These are phyloP conservation scores for Zosterops pallidus DNA, from an alignment of 2,113 vertebrate genomes.

Conservation along the genomic window DNA sequence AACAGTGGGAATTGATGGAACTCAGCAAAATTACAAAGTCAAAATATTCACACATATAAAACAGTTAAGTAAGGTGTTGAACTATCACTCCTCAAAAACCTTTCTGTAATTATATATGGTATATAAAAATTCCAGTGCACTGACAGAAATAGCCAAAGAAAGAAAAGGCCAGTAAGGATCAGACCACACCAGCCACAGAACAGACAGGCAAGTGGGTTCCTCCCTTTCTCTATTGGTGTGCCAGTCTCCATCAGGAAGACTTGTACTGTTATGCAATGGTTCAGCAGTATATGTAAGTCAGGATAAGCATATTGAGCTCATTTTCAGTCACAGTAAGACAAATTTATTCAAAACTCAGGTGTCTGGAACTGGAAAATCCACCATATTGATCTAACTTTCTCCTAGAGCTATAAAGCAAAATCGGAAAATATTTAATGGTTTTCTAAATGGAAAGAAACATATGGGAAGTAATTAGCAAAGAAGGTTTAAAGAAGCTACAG, in stretches of 20 bases:
- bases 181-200: neutral
- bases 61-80: neutral
- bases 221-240: neutral
- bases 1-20: neutral
- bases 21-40: neutral
- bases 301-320: neutral
- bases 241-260: neutral
- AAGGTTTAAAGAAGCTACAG: neutral
- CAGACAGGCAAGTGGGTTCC: neutral
- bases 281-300: neutral
- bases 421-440: neutral
- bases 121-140: neutral
- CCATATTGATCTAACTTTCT: neutral
- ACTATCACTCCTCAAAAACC: neutral
- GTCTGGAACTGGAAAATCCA: neutral
- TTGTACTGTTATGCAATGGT: neutral
- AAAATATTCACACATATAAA: neutral
- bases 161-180: neutral
- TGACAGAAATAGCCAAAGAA: neutral
- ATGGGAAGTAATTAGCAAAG: neutral
- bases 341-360: neutral
- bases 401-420: neutral
- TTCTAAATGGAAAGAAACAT: constrained; percentile 2
- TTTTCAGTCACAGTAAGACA: neutral
- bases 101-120: neutral